These are phyloP conservation scores for Carapus acus DNA, from an alignment of 2,797 vertebrate species.

Conservation along the genomic window DNA sequence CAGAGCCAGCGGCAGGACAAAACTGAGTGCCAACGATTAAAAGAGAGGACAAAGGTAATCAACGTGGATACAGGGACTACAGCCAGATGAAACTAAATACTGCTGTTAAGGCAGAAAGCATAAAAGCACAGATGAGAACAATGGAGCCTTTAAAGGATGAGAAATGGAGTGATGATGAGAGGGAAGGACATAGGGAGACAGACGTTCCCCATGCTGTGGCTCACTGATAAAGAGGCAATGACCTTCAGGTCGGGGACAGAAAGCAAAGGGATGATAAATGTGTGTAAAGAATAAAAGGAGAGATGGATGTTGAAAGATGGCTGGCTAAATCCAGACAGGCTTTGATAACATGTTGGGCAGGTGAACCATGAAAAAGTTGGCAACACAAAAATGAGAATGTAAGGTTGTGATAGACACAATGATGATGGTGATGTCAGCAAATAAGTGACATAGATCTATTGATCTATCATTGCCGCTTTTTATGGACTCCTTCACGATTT, in stretches of 20 bases:
- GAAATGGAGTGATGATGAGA: conserved; percentile 32
- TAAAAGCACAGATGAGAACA: conserved; percentile 17
- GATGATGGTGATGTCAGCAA: conserved; percentile 6
- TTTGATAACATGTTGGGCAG: conserved; percentile 27
- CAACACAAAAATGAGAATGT: conserved; percentile 1
- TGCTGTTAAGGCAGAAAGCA: conserved; percentile 21
- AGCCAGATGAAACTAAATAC: conserved; percentile 23
- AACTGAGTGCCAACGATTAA: conserved; percentile 6
- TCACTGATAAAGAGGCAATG: conserved; percentile 52
- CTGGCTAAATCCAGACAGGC: conserved; percentile 16
- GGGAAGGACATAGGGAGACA: conserved; percentile 30
- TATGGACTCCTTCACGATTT: too few species aligned
- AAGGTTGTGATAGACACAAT: conserved; percentile 15
- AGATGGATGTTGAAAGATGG: conserved; percentile 36
- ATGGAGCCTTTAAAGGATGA: conserved; percentile 17
- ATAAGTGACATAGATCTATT: background rate
- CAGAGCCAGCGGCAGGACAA: conserved; percentile 12
- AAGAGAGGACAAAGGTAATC: conserved; percentile 23
- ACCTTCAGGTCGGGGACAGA: conserved; percentile 37
- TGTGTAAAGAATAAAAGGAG: conserved; percentile 39
- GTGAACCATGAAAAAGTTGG: conserved; percentile 5
- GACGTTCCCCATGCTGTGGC: conserved; percentile 47
- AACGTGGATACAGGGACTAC: conserved; percentile 21
- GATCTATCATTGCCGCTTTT: too few species aligned
- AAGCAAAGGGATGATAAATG: conserved; percentile 50